Evolutionary conservation across 92 coral and sea anemone genomes (phyloP).

Genomic region (Bergia puertoricense): DNA sequence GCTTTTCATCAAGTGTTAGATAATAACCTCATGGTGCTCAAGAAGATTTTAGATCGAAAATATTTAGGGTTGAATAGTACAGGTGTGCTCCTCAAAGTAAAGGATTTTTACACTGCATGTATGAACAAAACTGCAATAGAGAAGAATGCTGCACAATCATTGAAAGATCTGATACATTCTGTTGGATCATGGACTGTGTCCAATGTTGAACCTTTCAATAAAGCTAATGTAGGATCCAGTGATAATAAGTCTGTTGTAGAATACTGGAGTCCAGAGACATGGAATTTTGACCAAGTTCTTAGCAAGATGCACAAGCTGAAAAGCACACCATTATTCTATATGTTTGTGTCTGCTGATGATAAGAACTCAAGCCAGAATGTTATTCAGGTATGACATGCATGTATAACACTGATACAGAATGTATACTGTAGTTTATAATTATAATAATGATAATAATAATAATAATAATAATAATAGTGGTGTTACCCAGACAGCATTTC

Average conservation of each 20-base stretch:
- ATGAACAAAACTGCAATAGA: conserved; percentile 70
- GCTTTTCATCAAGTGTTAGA: conserved; percentile 86
- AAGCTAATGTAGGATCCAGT: neutral
- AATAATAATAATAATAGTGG: too few species aligned
- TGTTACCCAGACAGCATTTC: too few species aligned
- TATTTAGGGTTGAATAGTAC: conserved; percentile 59
- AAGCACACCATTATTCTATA: conserved; percentile 95
- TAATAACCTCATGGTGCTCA: conserved; percentile 72
- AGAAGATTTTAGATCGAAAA: conserved; percentile 69
- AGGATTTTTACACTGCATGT: conserved; percentile 78
- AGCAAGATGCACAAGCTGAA: conserved; percentile 92
- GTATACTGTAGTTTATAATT: neutral
- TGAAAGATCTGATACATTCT: conserved; percentile 72
- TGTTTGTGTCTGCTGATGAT: conserved; percentile 98
- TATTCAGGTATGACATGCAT: conserved; percentile 76
- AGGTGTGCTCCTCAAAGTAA: conserved; percentile 73
- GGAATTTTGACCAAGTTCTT: conserved; percentile 97
- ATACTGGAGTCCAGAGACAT: conserved; percentile 89
- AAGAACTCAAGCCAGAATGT: conserved; percentile 86
- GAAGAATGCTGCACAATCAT: conserved; percentile 67
- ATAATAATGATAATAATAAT: too few species aligned
- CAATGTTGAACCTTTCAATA: conserved; percentile 5
- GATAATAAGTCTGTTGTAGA: conserved; percentile 50
- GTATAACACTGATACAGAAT: too few species aligned
- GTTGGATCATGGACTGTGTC: conserved; percentile 91